These are phyloP conservation scores for Eucera pruinosa DNA, from an alignment of 2,888 invertebrate genomes.

Conservation along the genomic window DNA sequence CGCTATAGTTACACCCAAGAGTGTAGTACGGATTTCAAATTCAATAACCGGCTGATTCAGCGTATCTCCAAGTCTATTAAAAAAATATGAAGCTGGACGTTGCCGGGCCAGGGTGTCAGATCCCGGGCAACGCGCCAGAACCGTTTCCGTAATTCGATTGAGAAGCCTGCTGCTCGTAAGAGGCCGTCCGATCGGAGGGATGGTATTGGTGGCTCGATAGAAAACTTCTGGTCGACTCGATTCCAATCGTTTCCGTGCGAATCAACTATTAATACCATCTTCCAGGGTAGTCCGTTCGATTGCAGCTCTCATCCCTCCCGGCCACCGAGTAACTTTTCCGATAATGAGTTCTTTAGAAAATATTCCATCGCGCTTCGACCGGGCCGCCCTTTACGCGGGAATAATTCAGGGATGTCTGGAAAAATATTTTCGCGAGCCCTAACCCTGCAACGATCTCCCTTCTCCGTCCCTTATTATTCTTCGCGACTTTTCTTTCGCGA, in stretches of 20 bases:
- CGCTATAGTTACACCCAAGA: no score
- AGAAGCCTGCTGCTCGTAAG: constrained; percentile 65
- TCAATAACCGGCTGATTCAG: neutral
- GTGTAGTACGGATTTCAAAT: neutral
- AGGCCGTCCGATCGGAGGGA: constrained; percentile 28
- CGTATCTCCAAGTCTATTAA: constrained; percentile 31
- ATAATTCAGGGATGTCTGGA: constrained; percentile 73
- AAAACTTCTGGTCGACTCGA: constrained; percentile 75
- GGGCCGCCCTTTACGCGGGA: constrained; percentile 62
- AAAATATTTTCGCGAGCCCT: constrained; percentile 75
- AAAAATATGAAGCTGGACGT: constrained; percentile 37
- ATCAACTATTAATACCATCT: constrained; percentile 78
- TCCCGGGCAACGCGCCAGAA: constrained; percentile 59
- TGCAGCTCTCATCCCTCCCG: constrained; percentile 13
- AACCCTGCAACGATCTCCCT: constrained; percentile 5
- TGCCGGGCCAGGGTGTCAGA: constrained; percentile 15
- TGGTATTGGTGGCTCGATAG: constrained; percentile 58
- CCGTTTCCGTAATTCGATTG: constrained; percentile 76
- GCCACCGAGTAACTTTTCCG: constrained; percentile 73
- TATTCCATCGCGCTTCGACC: constrained; percentile 72
- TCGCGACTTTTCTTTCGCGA: constrained; percentile 21
- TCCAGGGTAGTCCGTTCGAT: constrained; percentile 50
- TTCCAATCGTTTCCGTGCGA: constrained; percentile 74
- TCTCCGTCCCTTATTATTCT: constrained; percentile 22
- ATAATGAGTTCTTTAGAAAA: constrained; percentile 82